A percentile compares a stretch with the other conserved stretches of the same genome.
Conservation (phyloP, 2,797 vertebrate genomes). For the Ptychobarbus kaznakovi region DNA sequence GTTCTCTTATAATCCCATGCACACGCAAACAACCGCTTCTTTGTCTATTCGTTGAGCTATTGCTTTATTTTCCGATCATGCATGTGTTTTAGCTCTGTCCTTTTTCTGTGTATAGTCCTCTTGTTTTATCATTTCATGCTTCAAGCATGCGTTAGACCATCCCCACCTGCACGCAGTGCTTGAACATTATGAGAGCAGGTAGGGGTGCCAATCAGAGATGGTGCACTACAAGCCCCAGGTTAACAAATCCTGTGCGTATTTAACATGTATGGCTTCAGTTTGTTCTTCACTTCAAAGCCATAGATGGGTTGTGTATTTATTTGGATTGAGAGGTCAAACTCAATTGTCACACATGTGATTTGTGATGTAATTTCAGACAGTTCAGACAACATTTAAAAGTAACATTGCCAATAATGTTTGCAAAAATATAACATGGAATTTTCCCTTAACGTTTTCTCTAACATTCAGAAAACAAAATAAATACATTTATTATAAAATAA, state of each 20-base stretch:
- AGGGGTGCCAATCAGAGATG: background rate
- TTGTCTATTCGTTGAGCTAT: background rate
- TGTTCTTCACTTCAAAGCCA: background rate
- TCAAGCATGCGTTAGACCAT: background rate
- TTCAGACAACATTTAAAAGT: too few relatives aligned
- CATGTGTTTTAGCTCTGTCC: background rate
- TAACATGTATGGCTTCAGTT: background rate
- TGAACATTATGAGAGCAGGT: background rate
- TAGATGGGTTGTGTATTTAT: background rate
- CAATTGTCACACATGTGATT: too few relatives aligned
- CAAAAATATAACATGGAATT: too few relatives aligned
- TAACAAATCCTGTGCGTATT: background rate
- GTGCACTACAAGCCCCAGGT: slow-evolving; percentile 25
- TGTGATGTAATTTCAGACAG: too few relatives aligned
- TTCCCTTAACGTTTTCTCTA: too few relatives aligned
- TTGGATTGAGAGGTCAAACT: background rate
- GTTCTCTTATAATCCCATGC: background rate
- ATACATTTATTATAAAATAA: too few relatives aligned
- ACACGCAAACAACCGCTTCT: background rate
- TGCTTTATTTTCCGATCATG: background rate
- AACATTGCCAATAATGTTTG: too few relatives aligned
- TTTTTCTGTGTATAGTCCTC: background rate
- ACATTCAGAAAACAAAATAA: too few relatives aligned
- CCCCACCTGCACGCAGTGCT: background rate
- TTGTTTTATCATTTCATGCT: background rate